phyloP scores from a whole-genome alignment of 2,888 invertebrate genomes.

The Pardosa pseudoannulata region DNA sequence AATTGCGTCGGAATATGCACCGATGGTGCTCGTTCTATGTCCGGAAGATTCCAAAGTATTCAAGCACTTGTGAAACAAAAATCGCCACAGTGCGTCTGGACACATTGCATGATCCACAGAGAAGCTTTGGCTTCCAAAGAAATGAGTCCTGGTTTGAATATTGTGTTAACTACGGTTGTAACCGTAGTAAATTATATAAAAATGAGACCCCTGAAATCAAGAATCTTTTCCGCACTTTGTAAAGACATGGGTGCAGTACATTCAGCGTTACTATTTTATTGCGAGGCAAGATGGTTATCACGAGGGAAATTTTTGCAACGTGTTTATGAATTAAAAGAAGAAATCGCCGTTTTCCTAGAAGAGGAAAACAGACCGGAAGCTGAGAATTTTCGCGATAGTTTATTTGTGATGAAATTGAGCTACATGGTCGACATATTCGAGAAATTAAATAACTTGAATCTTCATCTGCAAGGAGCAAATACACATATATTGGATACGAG shows the following conservation, averaged over 20 bases:
- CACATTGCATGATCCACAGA: not conserved
- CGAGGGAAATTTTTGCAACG: not conserved
- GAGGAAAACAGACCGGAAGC: conserved; percentile 45
- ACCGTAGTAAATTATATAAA: conserved; percentile 2
- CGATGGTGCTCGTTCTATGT: too few species aligned
- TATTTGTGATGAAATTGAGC: conserved; percentile 55
- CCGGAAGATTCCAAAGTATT: conserved; percentile 44
- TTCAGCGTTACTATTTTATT: conserved; percentile 14
- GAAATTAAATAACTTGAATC: conserved; percentile 51
- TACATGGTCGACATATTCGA: conserved; percentile 57
- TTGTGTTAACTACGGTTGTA: not conserved
- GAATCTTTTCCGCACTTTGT: conserved; percentile 8
- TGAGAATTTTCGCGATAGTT: conserved; percentile 55
- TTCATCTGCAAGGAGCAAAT: conserved; percentile 47
- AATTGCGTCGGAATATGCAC: too few species aligned
- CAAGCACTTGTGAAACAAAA: conserved; percentile 34
- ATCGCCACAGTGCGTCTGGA: conserved; percentile 6
- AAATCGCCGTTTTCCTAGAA: conserved; percentile 40
- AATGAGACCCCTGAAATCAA: conserved; percentile 1
- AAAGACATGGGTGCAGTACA: not conserved
- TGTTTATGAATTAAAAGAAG: conserved; percentile 10
- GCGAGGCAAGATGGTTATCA: conserved; percentile 15
- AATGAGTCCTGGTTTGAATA: not conserved
- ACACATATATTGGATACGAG: conserved; percentile 48
- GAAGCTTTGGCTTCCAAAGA: not conserved